Evolutionary conservation across 2,888 invertebrate genomes (phyloP), one percentile per base, ranked within the genome.

Genomic region (Nomada flava): DNA sequence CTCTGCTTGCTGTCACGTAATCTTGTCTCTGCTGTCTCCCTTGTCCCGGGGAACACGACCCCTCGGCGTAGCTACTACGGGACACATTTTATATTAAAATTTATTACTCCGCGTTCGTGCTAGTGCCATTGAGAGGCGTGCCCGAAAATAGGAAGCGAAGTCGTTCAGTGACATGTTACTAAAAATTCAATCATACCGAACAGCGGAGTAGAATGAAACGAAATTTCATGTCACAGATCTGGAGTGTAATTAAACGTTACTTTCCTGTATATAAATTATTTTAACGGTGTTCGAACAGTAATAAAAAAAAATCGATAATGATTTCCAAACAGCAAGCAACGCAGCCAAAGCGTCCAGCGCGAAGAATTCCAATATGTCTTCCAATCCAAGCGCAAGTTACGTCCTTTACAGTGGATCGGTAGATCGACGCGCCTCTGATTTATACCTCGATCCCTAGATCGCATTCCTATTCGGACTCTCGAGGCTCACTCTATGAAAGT

Each of bases 401-500:
- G 84, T 72, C 84, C 83, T 87, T 89, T 85, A 83, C 69, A 84
- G 84, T 79, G 72, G 68, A 81, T 82, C 82, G 65, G 55, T 23
- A 62, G 76, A 82, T 88, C 75, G 67, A 71, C 77, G 71, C 53
- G 79, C 59, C 81, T 70, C 75, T 79, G 80, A 82, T 84, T 82
- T 82, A 84, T 84, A 75, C 82, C 76, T 64, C 71, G 76, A 76
- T 67, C 69, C 52, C 60, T 15, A 69, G 75, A 79, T 75, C 77
- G 69, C 44, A 65, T 42, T 67, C 70, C 78, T 65, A 59, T 76
- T 59, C 73, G 75, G 23, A 62, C 85, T 74, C 73, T 23, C 72
- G 57, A 70, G 63, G 55, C 50, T 62, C 68, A 53, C 74, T 86
- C 82, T 86, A 85, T 88, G 87, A 90, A 89, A 90, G 83, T 90